phyloP scores from a whole-genome alignment of 2,113 vertebrate genomes.

The Pteruthius melanotis region DNA sequence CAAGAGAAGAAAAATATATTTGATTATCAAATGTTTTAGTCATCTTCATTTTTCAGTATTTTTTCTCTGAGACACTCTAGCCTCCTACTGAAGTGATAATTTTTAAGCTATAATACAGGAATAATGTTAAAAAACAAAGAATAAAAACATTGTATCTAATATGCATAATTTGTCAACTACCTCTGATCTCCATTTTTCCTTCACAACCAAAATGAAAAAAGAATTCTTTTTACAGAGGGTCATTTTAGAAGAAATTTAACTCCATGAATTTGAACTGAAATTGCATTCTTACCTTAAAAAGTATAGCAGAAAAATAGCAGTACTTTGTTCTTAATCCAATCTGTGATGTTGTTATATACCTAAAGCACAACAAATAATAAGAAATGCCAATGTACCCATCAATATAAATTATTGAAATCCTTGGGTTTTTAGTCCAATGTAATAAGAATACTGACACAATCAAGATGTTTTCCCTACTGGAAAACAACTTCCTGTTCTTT shows the following conservation, averaged over 20 bases:
- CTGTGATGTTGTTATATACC: slow-evolving; percentile 78
- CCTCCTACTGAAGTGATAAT: slow-evolving; percentile 32
- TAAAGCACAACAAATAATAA: slow-evolving; percentile 52
- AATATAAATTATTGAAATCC: background rate
- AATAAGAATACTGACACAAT: background rate
- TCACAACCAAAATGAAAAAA: background rate
- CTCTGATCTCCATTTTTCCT: background rate
- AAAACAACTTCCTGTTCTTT: background rate
- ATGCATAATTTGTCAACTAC: background rate
- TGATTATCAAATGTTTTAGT: slow-evolving; percentile 3
- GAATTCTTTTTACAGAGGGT: background rate
- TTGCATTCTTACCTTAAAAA: slow-evolving; percentile 88
- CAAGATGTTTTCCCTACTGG: background rate
- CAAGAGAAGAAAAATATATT: slow-evolving; percentile 17
- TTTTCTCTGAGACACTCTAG: background rate
- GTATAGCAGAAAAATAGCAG: slow-evolving; percentile 85
- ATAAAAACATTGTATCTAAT: background rate
- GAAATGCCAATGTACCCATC: background rate
- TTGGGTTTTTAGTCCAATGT: background rate
- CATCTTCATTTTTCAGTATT: background rate
- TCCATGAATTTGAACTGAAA: background rate
- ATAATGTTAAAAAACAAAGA: background rate
- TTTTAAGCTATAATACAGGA: background rate
- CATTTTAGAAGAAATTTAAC: background rate
- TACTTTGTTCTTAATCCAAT: slow-evolving; percentile 77